phyloP scores from a whole-genome alignment of 2,888 invertebrate genomes.

The Luperina testacea region DNA sequence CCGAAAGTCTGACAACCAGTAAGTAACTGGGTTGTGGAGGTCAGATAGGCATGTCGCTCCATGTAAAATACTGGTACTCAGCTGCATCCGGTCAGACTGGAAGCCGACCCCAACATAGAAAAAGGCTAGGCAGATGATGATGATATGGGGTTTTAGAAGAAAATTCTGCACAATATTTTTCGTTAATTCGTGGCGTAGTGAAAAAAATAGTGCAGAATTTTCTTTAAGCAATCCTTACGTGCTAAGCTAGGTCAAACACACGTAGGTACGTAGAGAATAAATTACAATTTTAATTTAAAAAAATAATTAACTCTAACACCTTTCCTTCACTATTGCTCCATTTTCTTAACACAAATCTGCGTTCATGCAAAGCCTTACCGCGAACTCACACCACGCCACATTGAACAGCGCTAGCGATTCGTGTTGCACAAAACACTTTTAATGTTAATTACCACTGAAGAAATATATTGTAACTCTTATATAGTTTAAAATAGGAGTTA shows the following conservation, averaged over 20 bases:
- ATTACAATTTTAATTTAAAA: conserved; percentile 42
- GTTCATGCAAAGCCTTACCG: conserved; percentile 59
- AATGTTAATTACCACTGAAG: conserved; percentile 28
- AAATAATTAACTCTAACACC: conserved; percentile 51
- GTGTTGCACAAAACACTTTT: conserved; percentile 64
- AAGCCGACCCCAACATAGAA: too few relatives aligned
- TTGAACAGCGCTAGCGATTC: conserved; percentile 57
- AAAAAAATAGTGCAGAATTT: conserved; percentile 7
- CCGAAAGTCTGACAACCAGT: too few relatives aligned
- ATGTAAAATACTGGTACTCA: too few relatives aligned
- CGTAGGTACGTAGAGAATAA: conserved; percentile 23
- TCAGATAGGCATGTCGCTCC: too few relatives aligned
- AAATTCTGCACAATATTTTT: too few relatives aligned
- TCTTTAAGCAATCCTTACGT: conserved; percentile 7
- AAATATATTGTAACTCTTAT: conserved; percentile 23
- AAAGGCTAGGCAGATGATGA: too few relatives aligned
- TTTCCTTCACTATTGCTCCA: conserved; percentile 51
- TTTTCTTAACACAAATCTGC: conserved; percentile 63
- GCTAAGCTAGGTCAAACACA: conserved; percentile 14
- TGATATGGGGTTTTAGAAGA: too few relatives aligned
- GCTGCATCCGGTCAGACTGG: too few relatives aligned
- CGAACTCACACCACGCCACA: conserved; percentile 52
- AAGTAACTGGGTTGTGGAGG: too few relatives aligned
- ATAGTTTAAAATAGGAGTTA: background rate
- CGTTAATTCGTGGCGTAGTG: too few relatives aligned